phyloP scores from a whole-genome alignment of 2,113 vertebrate species.

The Prolemur simus region DNA sequence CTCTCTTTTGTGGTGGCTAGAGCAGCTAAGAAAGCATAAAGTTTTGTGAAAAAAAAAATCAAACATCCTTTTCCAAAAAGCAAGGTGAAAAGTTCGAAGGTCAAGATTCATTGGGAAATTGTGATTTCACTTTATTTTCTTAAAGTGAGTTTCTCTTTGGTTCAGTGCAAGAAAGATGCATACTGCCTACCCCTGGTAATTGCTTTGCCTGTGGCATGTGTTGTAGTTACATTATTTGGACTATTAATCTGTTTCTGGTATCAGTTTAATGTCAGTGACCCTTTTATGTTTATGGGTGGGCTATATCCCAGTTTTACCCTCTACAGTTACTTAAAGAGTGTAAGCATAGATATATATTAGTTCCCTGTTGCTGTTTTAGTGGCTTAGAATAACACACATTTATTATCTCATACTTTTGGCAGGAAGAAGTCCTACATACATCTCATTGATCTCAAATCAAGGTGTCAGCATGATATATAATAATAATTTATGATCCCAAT shows the following conservation, averaged over 20 bases:
- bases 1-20: neutral
- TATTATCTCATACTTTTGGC: neutral
- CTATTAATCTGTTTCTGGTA: neutral
- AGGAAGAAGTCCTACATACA: neutral
- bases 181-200: too few species aligned
- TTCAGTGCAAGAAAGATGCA: neutral
- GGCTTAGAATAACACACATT: neutral
- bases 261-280: neutral
- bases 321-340: neutral
- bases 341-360: neutral
- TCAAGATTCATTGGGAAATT: neutral
- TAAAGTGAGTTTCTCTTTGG: neutral
- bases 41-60: neutral
- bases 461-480: neutral
- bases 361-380: neutral
- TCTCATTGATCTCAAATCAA: neutral
- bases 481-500: too few species aligned
- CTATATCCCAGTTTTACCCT: neutral
- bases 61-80: neutral
- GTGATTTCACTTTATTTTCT: neutral
- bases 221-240: neutral
- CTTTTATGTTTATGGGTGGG: neutral
- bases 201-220: neutral
- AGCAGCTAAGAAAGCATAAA: neutral
- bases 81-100: slow-evolving; percentile 4